Evolutionary conservation across 2,888 invertebrate genomes (phyloP).

Genomic region (Andrena trimmerana): DNA sequence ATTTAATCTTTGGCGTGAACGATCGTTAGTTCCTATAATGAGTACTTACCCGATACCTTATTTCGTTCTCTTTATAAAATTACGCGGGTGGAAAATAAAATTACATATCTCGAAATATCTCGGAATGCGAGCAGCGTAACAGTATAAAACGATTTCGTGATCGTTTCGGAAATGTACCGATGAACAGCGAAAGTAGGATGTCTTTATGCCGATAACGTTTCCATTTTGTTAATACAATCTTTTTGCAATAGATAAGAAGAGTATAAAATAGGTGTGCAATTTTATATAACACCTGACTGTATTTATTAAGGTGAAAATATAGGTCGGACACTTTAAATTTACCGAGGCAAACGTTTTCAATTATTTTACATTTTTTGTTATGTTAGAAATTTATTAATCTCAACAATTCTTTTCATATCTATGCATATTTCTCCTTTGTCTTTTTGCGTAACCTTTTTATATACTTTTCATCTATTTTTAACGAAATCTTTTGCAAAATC

Average conservation of each 20-base stretch:
- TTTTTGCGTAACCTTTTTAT: not conserved
- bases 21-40: slow-evolving; percentile 11
- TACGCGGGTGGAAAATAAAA: not conserved
- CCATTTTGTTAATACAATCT: not conserved
- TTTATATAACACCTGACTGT: not conserved
- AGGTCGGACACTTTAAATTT: too few species aligned
- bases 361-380: too few species aligned
- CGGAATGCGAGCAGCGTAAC: not conserved
- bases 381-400: too few species aligned
- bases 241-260: not conserved
- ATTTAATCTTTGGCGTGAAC: not conserved
- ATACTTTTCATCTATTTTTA: not conserved
- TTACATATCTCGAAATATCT: not conserved
- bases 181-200: not conserved
- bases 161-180: not conserved
- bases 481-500: slow-evolving; percentile 4
- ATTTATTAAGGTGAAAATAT: too few species aligned
- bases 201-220: slow-evolving; percentile 42
- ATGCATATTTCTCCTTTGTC: not conserved
- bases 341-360: too few species aligned
- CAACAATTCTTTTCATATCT: too few species aligned
- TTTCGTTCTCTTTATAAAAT: not conserved
- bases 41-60: slow-evolving; percentile 37
- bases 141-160: not conserved
- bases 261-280: not conserved